Conservation (phyloP, 2,113 vertebrate genomes). For the Zapornia atra region DNA sequence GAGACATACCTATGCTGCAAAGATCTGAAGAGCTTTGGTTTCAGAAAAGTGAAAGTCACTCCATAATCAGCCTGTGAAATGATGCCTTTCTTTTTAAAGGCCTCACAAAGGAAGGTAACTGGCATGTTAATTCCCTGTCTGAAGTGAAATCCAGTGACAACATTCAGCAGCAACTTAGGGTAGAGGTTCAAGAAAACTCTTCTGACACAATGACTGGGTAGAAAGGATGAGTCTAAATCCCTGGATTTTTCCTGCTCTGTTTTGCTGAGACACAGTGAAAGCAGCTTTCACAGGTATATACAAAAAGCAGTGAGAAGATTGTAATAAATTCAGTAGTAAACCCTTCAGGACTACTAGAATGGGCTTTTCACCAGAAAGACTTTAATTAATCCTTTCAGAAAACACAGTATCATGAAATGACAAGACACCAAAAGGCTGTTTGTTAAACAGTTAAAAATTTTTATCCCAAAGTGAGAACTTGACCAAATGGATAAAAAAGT, state of each 20-base stretch:
- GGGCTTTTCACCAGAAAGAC: neutral
- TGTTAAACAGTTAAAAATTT: neutral
- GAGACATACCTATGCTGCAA: neutral
- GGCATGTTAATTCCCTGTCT: neutral
- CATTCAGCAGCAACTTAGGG: neutral
- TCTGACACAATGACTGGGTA: neutral
- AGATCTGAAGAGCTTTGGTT: neutral
- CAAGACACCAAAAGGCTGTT: neutral
- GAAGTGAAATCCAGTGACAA: neutral
- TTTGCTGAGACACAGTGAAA: neutral
- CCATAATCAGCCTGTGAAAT: neutral
- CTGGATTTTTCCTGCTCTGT: neutral
- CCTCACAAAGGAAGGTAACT: neutral
- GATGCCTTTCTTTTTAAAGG: neutral
- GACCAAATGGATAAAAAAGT: neutral
- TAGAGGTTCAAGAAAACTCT: neutral
- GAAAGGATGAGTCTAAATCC: neutral
- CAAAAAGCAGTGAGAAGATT: neutral
- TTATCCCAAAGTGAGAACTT: neutral
- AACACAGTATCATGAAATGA: neutral
- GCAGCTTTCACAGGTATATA: neutral
- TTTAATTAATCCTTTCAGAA: neutral
- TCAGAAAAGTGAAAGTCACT: neutral
- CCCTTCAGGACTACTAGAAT: neutral
- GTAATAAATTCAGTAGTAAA: neutral